Base-by-base conservation (phyloP, 1,140 invertebrate genomes). In the Amyelois transitella region DNA sequence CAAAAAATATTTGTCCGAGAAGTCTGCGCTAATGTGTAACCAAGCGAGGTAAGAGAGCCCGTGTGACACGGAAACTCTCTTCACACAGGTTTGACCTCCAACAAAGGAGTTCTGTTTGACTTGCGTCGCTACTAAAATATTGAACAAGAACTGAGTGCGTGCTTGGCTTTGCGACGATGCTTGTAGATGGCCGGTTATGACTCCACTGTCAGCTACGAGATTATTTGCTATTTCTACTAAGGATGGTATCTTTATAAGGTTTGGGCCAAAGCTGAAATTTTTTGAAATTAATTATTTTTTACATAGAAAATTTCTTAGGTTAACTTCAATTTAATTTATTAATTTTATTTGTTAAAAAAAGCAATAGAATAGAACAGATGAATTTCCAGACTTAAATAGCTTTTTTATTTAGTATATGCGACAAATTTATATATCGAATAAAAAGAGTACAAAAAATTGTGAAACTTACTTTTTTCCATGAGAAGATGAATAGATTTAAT, bases 61-160 rank as follows among this genome's bases (percentile, higher is more conserved):
- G 76, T 74, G 64, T 78, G 79, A 86, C 81, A 81, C 79, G 80
- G 79, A 84, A 86, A 82, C 77, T 86, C 80, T 82, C 77, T 84
- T 86, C 79, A 86, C 81, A 86, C 78, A 84, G 75, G 75, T 75
- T 69, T 81, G 77, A 78, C 81, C 81, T 76, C 77, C 78, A 73
- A 80, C 81, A 84, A 80, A 84, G 81, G 72, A 78, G 81, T 80
- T 77, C 47, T 86, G 70, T 86, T 84, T 86, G 82, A 67, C 59
- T 76, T 79, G 75, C 70, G 80, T 81, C 79, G 79, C 83, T 84
- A 86, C 83, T 84, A 86, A 82, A 86, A 86, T 86, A 86, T 86
- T 86, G 83, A 77, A 81, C 77, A 75, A 77, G 77, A 51, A 52
- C 71, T 61, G 69, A 82, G 77, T 77, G 76, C 75, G 70, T 77